Base-by-base conservation (phyloP, 2,888 invertebrate genomes). In the Ophion costatus region DNA sequence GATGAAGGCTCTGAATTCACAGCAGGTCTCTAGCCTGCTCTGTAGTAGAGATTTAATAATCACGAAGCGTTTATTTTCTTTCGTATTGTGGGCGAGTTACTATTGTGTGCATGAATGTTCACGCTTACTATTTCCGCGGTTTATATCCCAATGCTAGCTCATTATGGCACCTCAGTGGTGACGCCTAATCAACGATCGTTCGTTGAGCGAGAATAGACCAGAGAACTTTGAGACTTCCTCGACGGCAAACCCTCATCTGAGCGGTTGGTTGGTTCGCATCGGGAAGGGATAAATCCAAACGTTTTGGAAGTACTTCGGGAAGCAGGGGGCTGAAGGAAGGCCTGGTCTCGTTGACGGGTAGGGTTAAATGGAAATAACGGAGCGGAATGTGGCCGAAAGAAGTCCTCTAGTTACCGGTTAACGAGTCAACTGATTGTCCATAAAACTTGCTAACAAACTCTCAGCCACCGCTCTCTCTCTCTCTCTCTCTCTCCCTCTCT, bases 391-490 rank as follows among this genome's bases (percentile, higher is more conserved):
- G 83, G 87, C 86, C 78, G 87, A 87, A 89, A 89, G 86, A 87
- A 88, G 81, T 87, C 87, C 80, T 82, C 88, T 88, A 90, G 91
- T 90, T 90, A 88, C 88, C 90, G 86, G 89, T 90, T 91, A 91
- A 91, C 91, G 90, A 91, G 91, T 89, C 89, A 88, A 89, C 90
- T 89, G 90, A 91, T 91, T 90, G 91, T 91, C 91, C 89, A 91
- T 91, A 91, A 91, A 91, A 91, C 90, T 91, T 90, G 89, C 90
- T 90, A 90, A 91, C 90, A 91, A 90, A 90, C 91, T 90, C 90
- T 80, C 82, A 24, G 70, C 74, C 51, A 61, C 69, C 67, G 45
- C 73, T 77, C 77, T 33, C 42, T 78, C 57, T 61, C 80, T 51
- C n/a, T 24, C 76, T 77, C 69, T 42, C 24, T 22, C 38, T 29